Conservation (phyloP, 2,888 invertebrate species). For the Coecobrya sp. region DNA sequence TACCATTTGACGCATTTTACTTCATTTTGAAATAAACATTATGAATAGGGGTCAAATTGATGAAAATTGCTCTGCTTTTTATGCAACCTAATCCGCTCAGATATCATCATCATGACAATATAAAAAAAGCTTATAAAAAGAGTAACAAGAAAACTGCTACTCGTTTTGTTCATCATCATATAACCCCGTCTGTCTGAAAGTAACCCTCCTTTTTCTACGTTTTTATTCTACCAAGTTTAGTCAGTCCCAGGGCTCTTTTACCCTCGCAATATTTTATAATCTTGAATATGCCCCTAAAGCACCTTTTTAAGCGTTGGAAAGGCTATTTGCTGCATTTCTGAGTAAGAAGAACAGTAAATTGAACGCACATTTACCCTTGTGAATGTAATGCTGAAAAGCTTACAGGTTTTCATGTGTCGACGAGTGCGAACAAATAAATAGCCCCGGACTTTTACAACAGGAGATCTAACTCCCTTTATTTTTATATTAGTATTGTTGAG, state of each 20-base stretch:
- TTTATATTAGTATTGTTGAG: not conserved
- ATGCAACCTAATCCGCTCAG: too few relatives aligned
- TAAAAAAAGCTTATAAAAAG: constrained; percentile 7
- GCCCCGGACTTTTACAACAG: not conserved
- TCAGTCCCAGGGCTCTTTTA: constrained; percentile 60
- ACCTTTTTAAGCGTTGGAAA: constrained; percentile 17
- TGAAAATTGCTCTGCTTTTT: too few relatives aligned
- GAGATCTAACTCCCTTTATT: not conserved
- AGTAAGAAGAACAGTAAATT: constrained; percentile 17
- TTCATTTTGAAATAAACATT: too few relatives aligned
- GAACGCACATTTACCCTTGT: constrained; percentile 6
- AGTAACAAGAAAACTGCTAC: not conserved
- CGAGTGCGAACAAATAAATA: constrained; percentile 21
- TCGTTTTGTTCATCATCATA: not conserved
- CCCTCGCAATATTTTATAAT: constrained; percentile 66
- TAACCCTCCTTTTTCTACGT: not conserved
- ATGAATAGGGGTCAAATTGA: too few relatives aligned
- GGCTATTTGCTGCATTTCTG: constrained; percentile 54
- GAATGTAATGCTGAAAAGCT: not conserved
- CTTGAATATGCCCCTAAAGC: constrained; percentile 41
- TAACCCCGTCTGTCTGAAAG: not conserved
- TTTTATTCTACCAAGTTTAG: not conserved
- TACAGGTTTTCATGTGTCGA: not conserved
- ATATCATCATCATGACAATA: too few relatives aligned
- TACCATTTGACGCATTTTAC: too few relatives aligned